These are phyloP conservation scores for Psephotus haematonotus DNA, from an alignment of 2,113 vertebrate species.

Conservation along the genomic window DNA sequence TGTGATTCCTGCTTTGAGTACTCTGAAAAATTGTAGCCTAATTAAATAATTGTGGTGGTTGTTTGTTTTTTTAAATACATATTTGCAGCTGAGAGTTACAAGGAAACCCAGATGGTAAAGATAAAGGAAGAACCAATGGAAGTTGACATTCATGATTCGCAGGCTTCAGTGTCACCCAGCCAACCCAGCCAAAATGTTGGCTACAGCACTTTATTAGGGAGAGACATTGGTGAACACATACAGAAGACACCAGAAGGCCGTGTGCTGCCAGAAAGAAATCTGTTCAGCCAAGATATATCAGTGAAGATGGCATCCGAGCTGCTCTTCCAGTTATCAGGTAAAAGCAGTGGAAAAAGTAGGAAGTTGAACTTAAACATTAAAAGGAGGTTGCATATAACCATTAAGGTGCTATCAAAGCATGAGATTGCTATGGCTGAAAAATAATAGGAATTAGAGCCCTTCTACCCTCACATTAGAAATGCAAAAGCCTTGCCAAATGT, in stretches of 20 bases:
- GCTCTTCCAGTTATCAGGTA: conserved; percentile 97
- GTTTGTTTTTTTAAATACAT: neutral
- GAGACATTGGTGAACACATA: conserved; percentile 86
- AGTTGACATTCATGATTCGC: conserved; percentile 86
- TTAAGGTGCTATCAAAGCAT: neutral
- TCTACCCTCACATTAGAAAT: neutral
- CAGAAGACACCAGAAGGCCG: conserved; percentile 86
- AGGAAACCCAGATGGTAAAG: conserved; percentile 85
- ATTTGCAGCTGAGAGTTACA: conserved; percentile 89
- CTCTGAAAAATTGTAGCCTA: conserved; percentile 14
- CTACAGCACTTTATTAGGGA: conserved; percentile 92
- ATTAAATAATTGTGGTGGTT: conserved; percentile 29
- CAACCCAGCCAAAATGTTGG: conserved; percentile 80
- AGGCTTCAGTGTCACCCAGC: conserved; percentile 78
- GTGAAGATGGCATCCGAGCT: conserved; percentile 99
- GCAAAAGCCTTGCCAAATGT: neutral
- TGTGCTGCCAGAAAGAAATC: conserved; percentile 88
- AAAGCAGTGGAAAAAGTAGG: neutral
- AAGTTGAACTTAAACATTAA: neutral
- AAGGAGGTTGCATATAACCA: neutral
- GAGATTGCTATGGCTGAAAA: neutral
- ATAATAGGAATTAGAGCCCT: neutral
- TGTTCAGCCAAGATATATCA: conserved; percentile 99
- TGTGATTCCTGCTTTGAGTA: conserved; percentile 11
- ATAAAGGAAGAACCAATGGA: conserved; percentile 99